Percentiles rank a stretch among this genome's conserved stretches.
Conservation (phyloP, 2,113 vertebrate genomes). For the Ia io region DNA sequence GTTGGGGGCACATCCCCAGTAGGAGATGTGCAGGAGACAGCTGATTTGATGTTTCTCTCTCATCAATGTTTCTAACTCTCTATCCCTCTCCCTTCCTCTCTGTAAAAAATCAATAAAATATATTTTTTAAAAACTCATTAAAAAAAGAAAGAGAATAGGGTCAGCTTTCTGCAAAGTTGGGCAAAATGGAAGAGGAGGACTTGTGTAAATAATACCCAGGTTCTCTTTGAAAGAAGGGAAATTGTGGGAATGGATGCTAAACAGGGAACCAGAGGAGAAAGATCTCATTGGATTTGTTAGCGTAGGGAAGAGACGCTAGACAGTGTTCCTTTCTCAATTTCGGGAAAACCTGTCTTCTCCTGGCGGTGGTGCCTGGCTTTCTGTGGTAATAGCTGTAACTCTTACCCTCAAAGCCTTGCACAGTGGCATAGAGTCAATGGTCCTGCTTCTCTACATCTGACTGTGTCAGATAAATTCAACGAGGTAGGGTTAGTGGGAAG, state of each 20-base stretch:
- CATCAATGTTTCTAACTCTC: too few species aligned
- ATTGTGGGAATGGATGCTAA: not conserved
- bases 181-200: not conserved
- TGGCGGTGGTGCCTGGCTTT: not conserved
- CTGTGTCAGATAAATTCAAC: not conserved
- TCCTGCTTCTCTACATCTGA: not conserved
- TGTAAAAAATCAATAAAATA: too few species aligned
- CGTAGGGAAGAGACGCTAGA: not conserved
- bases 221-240: constrained; percentile 3
- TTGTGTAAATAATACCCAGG: not conserved
- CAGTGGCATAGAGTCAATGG: not conserved
- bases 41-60: too few species aligned
- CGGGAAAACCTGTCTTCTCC: not conserved
- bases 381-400: not conserved
- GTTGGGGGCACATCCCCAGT: too few species aligned
- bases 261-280: not conserved
- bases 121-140: too few species aligned
- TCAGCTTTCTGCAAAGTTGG: not conserved
- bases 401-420: not conserved
- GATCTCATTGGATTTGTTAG: not conserved
- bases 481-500: not conserved
- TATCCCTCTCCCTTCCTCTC: too few species aligned
- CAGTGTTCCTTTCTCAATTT: not conserved
- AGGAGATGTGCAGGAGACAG: too few species aligned
- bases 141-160: too few species aligned